A percentile compares a stretch with the other conserved stretches of the same genome.
phyloP scores from a whole-genome alignment of 2,797 vertebrate genomes.

The Falco concolor region DNA sequence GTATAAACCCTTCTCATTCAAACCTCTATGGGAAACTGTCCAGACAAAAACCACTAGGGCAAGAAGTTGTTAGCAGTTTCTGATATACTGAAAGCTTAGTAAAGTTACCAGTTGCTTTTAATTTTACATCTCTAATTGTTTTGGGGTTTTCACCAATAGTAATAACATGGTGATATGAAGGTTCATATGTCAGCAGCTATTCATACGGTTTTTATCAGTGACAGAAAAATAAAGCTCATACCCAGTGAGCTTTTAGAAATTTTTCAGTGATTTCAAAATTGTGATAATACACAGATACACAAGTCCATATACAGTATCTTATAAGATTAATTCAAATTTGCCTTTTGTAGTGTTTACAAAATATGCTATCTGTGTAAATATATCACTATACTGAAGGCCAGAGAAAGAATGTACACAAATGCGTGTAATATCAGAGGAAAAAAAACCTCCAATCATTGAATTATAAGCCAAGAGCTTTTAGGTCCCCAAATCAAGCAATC shows the following conservation, averaged over 20 bases:
- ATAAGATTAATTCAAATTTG: neutral
- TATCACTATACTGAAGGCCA: neutral
- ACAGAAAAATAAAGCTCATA: neutral
- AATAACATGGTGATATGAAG: neutral
- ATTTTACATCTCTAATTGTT: neutral
- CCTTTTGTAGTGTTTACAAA: neutral
- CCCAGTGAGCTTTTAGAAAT: neutral
- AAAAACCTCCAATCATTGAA: fast-evolving
- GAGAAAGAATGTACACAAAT: neutral
- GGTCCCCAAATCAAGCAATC: neutral
- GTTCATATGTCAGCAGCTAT: neutral
- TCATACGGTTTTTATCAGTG: neutral
- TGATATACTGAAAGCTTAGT: neutral
- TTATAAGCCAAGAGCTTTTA: neutral
- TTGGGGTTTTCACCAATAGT: neutral
- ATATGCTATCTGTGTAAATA: neutral
- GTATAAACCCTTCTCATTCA: neutral
- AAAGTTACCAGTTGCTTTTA: neutral
- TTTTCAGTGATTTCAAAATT: neutral
- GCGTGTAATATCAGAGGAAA: neutral
- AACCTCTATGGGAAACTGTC: neutral
- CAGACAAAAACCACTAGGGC: neutral
- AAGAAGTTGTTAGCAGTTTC: neutral
- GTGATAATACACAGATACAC: neutral
- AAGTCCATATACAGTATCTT: neutral